These are phyloP conservation scores for Pelecanoides urinatrix DNA, from an alignment of 2,113 vertebrate species.

Conservation along the genomic window DNA sequence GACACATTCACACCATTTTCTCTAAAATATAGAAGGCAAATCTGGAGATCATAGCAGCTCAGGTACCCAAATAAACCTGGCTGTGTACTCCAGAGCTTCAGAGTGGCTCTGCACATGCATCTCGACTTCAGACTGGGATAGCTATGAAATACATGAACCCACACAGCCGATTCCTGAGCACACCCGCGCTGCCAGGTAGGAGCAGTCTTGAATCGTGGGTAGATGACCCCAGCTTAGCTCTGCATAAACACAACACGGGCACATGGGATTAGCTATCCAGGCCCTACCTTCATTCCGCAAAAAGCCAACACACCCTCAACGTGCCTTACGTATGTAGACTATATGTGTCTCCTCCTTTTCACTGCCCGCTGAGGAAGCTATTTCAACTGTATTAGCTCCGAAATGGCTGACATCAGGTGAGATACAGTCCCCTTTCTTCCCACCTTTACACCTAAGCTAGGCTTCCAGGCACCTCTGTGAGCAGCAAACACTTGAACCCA, in stretches of 20 bases:
- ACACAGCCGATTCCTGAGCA: background rate
- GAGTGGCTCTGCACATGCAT: background rate
- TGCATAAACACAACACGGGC: background rate
- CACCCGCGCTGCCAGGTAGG: background rate
- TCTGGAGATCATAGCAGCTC: background rate
- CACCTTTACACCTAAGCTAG: background rate
- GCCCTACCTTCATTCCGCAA: background rate
- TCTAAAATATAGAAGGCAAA: background rate
- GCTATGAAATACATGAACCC: background rate
- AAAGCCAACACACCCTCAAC: background rate
- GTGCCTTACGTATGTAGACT: background rate
- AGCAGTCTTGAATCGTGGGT: background rate
- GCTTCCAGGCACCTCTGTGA: background rate
- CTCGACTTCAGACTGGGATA: background rate
- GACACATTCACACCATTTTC: background rate
- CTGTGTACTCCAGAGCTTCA: background rate
- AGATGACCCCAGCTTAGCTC: accelerated
- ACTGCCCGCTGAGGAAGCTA: background rate
- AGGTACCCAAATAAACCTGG: background rate
- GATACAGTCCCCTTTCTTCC: background rate
- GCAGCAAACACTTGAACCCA: background rate
- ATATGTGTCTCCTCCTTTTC: background rate
- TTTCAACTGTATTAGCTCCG: background rate
- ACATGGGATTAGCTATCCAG: background rate
- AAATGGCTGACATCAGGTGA: background rate